Conservation (phyloP, 2,113 vertebrate species). For the Scytalopus superciliaris region DNA sequence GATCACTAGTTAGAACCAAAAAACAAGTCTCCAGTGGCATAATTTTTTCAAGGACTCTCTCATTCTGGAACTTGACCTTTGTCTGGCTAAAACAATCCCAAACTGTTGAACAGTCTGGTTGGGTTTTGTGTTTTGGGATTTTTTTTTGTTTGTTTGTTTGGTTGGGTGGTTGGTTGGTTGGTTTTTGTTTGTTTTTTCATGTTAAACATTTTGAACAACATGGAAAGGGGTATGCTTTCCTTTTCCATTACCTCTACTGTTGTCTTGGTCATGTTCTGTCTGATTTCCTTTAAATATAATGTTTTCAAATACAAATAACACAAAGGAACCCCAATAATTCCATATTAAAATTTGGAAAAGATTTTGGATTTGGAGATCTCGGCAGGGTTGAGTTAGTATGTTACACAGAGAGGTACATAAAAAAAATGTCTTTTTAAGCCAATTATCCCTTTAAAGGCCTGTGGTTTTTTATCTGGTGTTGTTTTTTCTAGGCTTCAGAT, state of each 20-base stretch:
- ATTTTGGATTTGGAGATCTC: background rate
- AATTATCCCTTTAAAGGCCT: background rate
- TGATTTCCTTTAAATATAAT: background rate
- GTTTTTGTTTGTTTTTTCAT: background rate
- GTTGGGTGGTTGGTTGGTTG: too few relatives aligned
- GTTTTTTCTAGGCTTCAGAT: slow-evolving; percentile 7
- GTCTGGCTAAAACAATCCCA: background rate
- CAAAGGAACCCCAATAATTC: background rate
- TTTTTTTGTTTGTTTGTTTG: background rate
- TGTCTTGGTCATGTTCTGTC: background rate
- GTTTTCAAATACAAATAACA: background rate
- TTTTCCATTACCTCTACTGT: background rate
- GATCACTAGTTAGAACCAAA: background rate
- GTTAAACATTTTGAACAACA: background rate
- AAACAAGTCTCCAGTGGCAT: accelerated
- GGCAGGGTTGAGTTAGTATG: background rate
- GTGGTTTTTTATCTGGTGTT: background rate
- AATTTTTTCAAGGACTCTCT: background rate
- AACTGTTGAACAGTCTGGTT: background rate
- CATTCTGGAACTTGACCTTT: background rate
- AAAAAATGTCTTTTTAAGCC: background rate
- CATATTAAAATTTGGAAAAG: background rate
- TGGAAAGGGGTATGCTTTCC: background rate
- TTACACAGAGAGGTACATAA: background rate
- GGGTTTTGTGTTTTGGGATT: background rate